Evolutionary conservation across 2,113 vertebrate species (phyloP).

Genomic region (Ctenomys sociabilis): DNA sequence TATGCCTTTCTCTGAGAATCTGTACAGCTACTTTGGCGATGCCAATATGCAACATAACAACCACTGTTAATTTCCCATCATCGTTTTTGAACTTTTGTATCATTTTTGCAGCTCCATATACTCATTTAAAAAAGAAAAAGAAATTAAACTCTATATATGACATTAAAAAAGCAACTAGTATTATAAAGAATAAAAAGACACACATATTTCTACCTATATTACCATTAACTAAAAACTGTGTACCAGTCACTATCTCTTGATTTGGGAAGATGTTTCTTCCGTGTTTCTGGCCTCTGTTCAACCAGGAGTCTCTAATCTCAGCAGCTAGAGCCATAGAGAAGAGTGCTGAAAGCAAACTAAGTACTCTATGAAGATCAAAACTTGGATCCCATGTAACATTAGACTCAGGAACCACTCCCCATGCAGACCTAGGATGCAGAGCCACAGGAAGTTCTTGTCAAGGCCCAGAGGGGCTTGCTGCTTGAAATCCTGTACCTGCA

Average conservation of each 20-base stretch:
- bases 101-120: too few relatives aligned
- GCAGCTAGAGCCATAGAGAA: background rate
- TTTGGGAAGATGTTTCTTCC: background rate
- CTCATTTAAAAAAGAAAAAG: too few relatives aligned
- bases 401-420: background rate
- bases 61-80: too few relatives aligned
- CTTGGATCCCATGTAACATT: background rate
- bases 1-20: too few relatives aligned
- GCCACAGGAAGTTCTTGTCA: background rate
- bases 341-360: background rate
- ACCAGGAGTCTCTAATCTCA: background rate
- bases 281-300: background rate
- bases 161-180: background rate
- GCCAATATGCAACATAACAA: too few relatives aligned
- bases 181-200: constrained; percentile 16
- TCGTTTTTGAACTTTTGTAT: too few relatives aligned
- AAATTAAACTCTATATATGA: background rate
- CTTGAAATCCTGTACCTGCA: accelerated
- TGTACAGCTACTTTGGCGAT: too few relatives aligned
- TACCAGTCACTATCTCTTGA: background rate
- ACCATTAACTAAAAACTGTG: background rate
- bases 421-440: background rate
- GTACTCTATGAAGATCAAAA: background rate
- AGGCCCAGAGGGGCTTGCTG: background rate
- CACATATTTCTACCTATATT: background rate